Conservation (phyloP, 2,888 invertebrate species). For the Omphaloscelis lunosa region DNA sequence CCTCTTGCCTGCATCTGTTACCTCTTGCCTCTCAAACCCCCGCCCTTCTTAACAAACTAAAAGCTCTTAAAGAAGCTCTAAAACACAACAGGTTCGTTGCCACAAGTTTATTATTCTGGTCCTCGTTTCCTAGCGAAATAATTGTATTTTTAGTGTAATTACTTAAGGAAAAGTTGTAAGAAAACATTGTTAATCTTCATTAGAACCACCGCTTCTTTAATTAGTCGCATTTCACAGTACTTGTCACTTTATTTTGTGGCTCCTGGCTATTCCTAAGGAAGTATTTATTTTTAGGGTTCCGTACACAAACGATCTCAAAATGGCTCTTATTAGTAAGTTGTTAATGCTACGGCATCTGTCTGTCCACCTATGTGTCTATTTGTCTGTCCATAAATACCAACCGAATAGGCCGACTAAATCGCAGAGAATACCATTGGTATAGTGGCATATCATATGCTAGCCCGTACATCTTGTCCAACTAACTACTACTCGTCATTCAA, state of each 20-base stretch:
- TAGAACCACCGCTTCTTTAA: conserved; percentile 21
- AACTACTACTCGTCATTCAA: no score
- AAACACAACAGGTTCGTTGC: neutral
- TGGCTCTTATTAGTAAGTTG: no score
- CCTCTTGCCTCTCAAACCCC: no score
- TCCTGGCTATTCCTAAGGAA: neutral
- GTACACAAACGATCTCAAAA: neutral
- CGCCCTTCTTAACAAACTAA: neutral
- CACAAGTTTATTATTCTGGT: conserved; percentile 15
- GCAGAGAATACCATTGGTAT: no score
- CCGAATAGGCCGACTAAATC: no score
- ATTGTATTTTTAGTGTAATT: conserved; percentile 40
- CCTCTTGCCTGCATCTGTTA: no score
- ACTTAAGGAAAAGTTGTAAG: conserved; percentile 21
- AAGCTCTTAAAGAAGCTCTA: neutral
- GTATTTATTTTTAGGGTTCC: neutral
- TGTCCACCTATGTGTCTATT: neutral
- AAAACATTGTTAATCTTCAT: conserved; percentile 42
- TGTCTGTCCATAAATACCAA: no score
- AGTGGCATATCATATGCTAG: no score
- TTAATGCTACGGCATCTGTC: no score
- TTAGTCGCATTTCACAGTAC: conserved; percentile 28
- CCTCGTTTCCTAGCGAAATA: conserved; percentile 5
- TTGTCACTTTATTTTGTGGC: conserved; percentile 23
- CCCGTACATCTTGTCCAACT: no score